Percentiles rank a stretch among this genome's conserved stretches.
Evolutionary conservation across 2,797 vertebrate species (phyloP).

Genomic region (Sorex maritimensis): DNA sequence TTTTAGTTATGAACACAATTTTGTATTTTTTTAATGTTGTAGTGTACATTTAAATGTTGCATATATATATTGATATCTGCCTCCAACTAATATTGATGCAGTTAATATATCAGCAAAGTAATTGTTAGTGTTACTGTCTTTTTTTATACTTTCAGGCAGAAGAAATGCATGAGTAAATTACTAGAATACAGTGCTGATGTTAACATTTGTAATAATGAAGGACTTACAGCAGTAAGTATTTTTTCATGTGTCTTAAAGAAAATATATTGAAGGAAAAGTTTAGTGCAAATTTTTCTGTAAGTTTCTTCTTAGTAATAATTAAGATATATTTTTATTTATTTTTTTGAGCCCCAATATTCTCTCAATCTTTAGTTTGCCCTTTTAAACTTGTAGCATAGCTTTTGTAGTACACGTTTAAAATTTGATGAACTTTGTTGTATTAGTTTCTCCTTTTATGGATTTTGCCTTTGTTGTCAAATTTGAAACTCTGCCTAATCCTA

Average conservation of each 20-base stretch:
- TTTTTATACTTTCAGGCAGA: constrained; percentile 93
- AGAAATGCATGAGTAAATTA: constrained; percentile 99
- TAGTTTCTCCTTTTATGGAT: not conserved
- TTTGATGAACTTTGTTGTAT: constrained; percentile 13
- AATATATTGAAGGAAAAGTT: constrained; percentile 13
- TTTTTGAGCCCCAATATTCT: too few species aligned
- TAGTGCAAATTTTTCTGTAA: constrained; percentile 1
- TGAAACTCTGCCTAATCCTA: constrained; percentile 14
- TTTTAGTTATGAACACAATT: constrained; percentile 49
- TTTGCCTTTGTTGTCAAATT: constrained; percentile 44
- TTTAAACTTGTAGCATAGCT: not conserved
- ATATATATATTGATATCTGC: constrained; percentile 22
- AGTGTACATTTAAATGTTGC: constrained; percentile 52
- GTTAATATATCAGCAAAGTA: constrained; percentile 59
- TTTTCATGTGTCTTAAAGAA: constrained; percentile 8
- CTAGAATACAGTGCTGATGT: constrained; percentile 98
- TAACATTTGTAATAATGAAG: constrained; percentile 99
- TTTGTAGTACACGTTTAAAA: not conserved
- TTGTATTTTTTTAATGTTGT: constrained; percentile 60
- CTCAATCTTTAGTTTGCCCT: not conserved
- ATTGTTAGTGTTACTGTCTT: constrained; percentile 35
- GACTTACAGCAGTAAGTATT: constrained; percentile 97
- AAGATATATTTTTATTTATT: not conserved
- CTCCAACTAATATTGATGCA: constrained; percentile 32
- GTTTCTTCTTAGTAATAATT: constrained; percentile 44